Base-by-base conservation (phyloP, 2,113 vertebrate genomes). In the Podarcis raffonei region DNA sequence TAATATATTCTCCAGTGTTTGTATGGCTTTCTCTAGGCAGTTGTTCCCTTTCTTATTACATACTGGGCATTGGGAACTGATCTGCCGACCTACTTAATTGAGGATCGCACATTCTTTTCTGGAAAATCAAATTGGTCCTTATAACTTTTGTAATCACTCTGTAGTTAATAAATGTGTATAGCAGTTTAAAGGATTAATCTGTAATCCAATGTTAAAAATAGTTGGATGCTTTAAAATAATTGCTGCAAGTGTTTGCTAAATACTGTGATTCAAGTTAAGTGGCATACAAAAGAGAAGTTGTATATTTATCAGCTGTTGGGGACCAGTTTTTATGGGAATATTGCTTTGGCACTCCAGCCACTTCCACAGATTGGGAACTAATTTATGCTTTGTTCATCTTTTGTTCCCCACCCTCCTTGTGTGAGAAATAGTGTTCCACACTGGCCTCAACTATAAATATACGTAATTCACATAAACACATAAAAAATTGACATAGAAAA, bases 401-500 rank as follows among this genome's bases (percentile, higher is more conserved):
- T 25, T n/a, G 59, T 81, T 35, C 80, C 35, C 59, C 35, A 65
- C 32, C 25, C 30, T 57, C 48, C 71, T 72, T 57, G 11, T 59
- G 35, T 53, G 59, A 20, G 16, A 32, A 53, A 42, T 12, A 22
- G 11, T 35, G 18, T 35, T 59, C n/a, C 68, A 84, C 30, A 59
- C 5, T 59, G 48, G 42, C 18, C 30, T 74, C 68, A 57, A 35
- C 22, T 30, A 71, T 74, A 39, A 42, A n/a, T 87, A 39, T 0
- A 72, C 42, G 86, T 84, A 90, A 79, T 81, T 27, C 30, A 92
- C 37, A 32, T 89, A 83, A 25, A 6, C 32, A 86, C 37, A 27
- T 20, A 5, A 37, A 39, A 81, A 72, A 3, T 22, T 74, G 32
- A n/a, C 77, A 27, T 37, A 39, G 81, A 30, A 89, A 27, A 87